Evolutionary conservation across 2,797 vertebrate species (phyloP).

Genomic region (Phrynocephalus vlangalii): DNA sequence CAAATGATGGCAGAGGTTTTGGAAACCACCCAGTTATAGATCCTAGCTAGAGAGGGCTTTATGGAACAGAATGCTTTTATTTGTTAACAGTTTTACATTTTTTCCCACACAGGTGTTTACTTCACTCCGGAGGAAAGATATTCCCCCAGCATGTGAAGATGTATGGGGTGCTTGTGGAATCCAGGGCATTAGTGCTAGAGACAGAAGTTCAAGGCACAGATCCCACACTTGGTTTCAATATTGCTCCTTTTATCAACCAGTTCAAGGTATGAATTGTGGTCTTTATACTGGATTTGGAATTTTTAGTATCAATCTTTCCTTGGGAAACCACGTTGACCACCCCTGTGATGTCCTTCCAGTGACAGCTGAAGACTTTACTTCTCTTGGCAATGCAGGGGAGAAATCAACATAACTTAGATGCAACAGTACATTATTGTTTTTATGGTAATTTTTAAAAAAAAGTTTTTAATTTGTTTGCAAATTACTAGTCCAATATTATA

Average conservation of each 20-base stretch:
- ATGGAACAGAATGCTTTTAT: background rate
- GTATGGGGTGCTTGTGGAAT: slow-evolving; percentile 92
- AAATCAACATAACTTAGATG: no score
- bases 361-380: no score
- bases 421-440: no score
- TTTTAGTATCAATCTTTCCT: background rate
- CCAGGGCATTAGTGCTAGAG: slow-evolving; percentile 88
- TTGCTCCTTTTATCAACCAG: slow-evolving; percentile 98
- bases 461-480: no score
- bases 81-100: slow-evolving; percentile 20
- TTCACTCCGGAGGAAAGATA: slow-evolving; percentile 91
- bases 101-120: slow-evolving; percentile 83
- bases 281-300: background rate
- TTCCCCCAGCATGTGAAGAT: slow-evolving; percentile 92
- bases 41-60: background rate
- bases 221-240: slow-evolving; percentile 92
- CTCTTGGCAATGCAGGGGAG: no score
- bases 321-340: no score
- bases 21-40: background rate
- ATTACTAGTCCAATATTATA: no score
- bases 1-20: background rate
- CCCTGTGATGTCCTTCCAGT: no score
- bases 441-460: no score
- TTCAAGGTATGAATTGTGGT: slow-evolving; percentile 85
- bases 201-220: slow-evolving; percentile 93